Percentiles rank a stretch among this genome's conserved stretches.
Evolutionary conservation across 1,140 invertebrate species (phyloP).

Genomic region (Drosophila funebris): DNA sequence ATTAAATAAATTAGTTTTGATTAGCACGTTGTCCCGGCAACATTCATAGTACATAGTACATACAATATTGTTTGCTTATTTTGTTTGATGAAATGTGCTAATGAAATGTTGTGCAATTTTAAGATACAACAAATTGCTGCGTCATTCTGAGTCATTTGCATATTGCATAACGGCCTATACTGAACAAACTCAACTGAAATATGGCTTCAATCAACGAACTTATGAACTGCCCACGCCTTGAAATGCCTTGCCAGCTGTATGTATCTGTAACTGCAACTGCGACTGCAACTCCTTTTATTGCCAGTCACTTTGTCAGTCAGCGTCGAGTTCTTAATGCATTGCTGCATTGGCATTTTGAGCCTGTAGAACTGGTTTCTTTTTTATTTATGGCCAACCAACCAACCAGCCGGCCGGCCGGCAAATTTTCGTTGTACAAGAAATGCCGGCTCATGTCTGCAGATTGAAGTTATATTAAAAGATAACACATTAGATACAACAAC

Average conservation of each 20-base stretch:
- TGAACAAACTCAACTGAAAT: slow-evolving; percentile 22
- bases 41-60: background rate
- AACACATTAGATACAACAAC: slow-evolving; percentile 33
- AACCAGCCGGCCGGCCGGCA: slow-evolving; percentile 37
- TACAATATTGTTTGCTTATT: background rate
- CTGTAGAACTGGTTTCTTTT: slow-evolving; percentile 41
- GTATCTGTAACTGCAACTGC: slow-evolving; percentile 20
- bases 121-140: slow-evolving; percentile 17
- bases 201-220: slow-evolving; percentile 45
- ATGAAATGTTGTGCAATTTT: slow-evolving; percentile 31
- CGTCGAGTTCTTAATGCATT: slow-evolving; percentile 22
- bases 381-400: slow-evolving; percentile 1
- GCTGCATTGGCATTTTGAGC: slow-evolving; percentile 17
- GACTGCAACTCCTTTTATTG: slow-evolving; percentile 38
- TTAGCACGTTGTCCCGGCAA: slow-evolving; percentile 23
- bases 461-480: slow-evolving; percentile 55
- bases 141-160: slow-evolving; percentile 30
- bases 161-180: slow-evolving; percentile 37
- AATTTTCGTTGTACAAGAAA: slow-evolving; percentile 38
- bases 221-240: slow-evolving; percentile 42
- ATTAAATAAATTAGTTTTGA: slow-evolving; percentile 45
- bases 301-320: slow-evolving; percentile 32
- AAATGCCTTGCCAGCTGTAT: slow-evolving; percentile 9
- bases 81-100: slow-evolving; percentile 14
- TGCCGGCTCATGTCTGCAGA: slow-evolving; percentile 45